A percentile compares a stretch with the other conserved stretches of the same genome.
phyloP scores from a whole-genome alignment of 2,113 vertebrate species.

The Barnardius zonarius region DNA sequence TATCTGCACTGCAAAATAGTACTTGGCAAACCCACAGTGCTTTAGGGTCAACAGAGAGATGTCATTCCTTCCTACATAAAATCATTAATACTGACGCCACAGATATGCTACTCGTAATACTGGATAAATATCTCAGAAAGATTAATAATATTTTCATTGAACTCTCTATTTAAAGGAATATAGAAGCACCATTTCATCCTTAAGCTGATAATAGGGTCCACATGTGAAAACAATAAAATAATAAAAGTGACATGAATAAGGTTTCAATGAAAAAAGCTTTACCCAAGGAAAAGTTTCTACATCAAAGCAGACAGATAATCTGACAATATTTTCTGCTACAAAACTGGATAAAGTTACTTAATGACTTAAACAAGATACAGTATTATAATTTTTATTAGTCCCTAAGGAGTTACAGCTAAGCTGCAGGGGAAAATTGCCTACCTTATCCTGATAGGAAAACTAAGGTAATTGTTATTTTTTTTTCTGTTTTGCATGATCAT shows the following conservation, averaged over 20 bases:
- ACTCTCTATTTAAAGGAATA: constrained; percentile 40
- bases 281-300: constrained; percentile 38
- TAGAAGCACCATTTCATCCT: constrained; percentile 31
- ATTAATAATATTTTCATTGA: constrained; percentile 67
- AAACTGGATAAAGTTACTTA: constrained; percentile 54
- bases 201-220: constrained; percentile 62
- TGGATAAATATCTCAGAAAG: constrained; percentile 58
- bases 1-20: constrained; percentile 19
- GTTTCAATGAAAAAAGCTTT: constrained; percentile 40
- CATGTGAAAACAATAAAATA: constrained; percentile 67
- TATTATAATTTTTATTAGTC: constrained; percentile 52
- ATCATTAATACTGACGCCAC: constrained; percentile 61
- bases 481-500: not conserved
- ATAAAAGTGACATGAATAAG: constrained; percentile 46
- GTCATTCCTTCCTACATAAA: constrained; percentile 57
- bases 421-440: not conserved
- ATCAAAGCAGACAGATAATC: constrained; percentile 63
- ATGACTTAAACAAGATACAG: constrained; percentile 46
- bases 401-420: not conserved
- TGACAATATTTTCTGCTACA: constrained; percentile 45
- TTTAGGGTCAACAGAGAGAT: constrained; percentile 41
- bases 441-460: not conserved
- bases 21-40: constrained; percentile 37
- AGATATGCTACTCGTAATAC: constrained; percentile 44
- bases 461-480: not conserved